Conservation (phyloP, 92 coral and sea anemone genomes). For the Anthopleura xanthogrammica region DNA sequence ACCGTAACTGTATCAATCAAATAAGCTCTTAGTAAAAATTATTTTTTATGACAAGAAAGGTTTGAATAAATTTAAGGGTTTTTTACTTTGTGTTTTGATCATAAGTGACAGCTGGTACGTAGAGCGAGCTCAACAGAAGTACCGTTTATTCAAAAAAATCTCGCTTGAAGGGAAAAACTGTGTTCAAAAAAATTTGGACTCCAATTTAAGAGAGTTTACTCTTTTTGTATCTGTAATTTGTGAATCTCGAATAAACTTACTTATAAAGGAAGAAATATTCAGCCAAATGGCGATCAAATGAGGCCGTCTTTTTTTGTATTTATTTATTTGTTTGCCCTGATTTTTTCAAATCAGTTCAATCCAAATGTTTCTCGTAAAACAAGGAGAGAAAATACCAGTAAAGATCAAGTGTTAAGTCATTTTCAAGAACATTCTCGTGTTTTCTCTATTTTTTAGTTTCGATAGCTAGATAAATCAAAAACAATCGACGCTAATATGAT, state of each 20-base stretch:
- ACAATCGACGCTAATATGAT: constrained; percentile 14
- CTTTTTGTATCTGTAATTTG: background rate
- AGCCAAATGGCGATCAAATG: background rate
- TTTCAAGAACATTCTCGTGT: background rate
- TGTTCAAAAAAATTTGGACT: background rate
- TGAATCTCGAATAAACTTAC: background rate
- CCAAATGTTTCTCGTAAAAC: background rate
- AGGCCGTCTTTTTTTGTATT: background rate
- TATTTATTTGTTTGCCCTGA: background rate
- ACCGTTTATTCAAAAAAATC: too few species aligned
- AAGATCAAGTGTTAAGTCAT: background rate
- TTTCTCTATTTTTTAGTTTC: constrained; percentile 19
- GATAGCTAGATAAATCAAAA: constrained; percentile 27
- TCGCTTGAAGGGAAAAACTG: too few species aligned
- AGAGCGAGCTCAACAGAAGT: background rate
- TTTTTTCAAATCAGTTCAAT: background rate
- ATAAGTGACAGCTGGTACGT: background rate
- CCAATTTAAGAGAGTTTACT: background rate
- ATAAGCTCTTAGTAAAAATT: background rate
- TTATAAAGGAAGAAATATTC: background rate
- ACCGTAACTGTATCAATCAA: background rate
- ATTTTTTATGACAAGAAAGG: background rate
- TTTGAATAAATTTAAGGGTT: background rate
- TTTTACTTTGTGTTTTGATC: background rate
- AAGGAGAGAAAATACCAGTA: background rate